Evolutionary conservation across 2,888 invertebrate species (phyloP), one percentile per base, ranked within the genome.

Genomic region (Agapetus fuscipes): DNA sequence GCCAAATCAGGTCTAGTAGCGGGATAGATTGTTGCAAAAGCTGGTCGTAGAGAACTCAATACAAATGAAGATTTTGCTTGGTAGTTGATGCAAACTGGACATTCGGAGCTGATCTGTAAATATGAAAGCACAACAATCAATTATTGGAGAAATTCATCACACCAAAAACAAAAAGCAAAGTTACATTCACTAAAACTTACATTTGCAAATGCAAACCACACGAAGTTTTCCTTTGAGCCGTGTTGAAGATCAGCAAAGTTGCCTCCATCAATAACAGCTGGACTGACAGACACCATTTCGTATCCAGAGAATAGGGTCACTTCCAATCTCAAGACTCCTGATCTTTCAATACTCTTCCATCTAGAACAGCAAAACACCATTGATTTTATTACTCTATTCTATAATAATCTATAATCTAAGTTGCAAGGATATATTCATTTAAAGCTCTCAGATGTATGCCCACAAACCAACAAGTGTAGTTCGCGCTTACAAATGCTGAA

Each of bases 121-220:
- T 2, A 20, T 3, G 9, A 2, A 20, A 6, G 20, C 20, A 20
- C 20, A 20, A 20, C 20, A 20, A 9, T 24, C 7, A n/a, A 9
- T n/a, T 20, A 20, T 20, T 20, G 20, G 4, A 20, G 20, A 20
- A 6, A 20, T 4, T 20, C 5, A 6, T 20, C 9, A 4, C 20
- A 20, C 20, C 20, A 20, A 20, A 20, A 20, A 20, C 9, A 20
- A n/a, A n/a, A n/a, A n/a, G n/a, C n/a, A n/a, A n/a, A n/a, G n/a
- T n/a, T n/a, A n/a, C n/a, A n/a, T n/a, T n/a, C n/a, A n/a, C n/a
- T n/a, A n/a, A n/a, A n/a, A 66, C 72, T 69, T 56, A 79, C 74
- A 54, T 78, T 78, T 13, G 74, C 72, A 55, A 78, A 76, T 30
- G 76, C 71, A 55, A 78, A 78, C 78, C 78, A 78, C 7, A 76